These are phyloP conservation scores for Leucophenga maculata DNA, from an alignment of 2,888 invertebrate genomes.

Conservation along the genomic window DNA sequence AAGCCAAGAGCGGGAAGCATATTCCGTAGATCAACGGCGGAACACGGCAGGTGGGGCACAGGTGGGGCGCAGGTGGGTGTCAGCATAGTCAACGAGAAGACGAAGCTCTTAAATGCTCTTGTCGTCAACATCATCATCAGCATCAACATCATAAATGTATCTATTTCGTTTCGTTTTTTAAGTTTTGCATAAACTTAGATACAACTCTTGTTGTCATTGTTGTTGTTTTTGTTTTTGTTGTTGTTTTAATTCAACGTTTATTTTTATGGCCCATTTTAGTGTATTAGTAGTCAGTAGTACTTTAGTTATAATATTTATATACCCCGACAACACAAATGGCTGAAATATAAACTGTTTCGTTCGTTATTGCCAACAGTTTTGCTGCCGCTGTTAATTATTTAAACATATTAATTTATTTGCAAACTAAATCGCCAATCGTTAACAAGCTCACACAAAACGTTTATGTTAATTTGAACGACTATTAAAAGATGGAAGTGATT, in stretches of 20 bases:
- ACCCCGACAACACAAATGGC: background rate
- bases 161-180: conserved; percentile 28
- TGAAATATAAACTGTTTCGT: background rate
- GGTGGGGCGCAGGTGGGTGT: conserved; percentile 28
- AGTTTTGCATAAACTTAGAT: conserved; percentile 51
- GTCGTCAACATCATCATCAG: conserved; percentile 35
- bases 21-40: background rate
- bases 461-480: conserved; percentile 23
- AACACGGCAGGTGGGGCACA: conserved; percentile 24
- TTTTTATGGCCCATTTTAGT: conserved; percentile 1
- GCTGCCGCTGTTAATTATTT: conserved; percentile 43
- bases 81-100: background rate
- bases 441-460: background rate
- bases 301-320: background rate
- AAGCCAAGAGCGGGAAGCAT: background rate
- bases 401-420: conserved; percentile 40
- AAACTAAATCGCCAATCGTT: background rate
- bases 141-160: conserved; percentile 39
- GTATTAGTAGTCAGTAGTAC: background rate
- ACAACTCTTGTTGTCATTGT: conserved; percentile 39
- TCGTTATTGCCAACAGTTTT: background rate
- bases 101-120: conserved; percentile 13
- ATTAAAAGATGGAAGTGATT: background rate
- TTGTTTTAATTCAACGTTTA: too few relatives aligned
- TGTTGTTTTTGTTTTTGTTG: conserved; percentile 38